Conservation (phyloP, 2,888 invertebrate genomes). For the Listrodromus nycthemerus region DNA sequence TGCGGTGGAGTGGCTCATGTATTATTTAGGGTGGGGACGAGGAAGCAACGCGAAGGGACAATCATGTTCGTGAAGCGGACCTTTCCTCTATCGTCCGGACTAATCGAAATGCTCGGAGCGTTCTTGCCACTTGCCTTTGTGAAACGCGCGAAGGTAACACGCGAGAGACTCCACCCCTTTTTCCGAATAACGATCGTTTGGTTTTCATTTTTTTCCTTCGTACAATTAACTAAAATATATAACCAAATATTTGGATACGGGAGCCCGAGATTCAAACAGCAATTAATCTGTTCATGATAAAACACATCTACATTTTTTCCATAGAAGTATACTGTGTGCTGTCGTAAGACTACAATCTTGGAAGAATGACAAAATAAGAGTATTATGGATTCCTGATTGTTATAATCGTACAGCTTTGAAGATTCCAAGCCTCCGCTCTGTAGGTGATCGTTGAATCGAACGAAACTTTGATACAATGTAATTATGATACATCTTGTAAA, state of each 20-base stretch:
- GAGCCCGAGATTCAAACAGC: not conserved
- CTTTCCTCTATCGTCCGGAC: no score
- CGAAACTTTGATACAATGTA: constrained; percentile 49
- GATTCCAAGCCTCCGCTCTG: constrained; percentile 17
- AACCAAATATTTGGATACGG: constrained; percentile 1
- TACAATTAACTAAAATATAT: constrained; percentile 28
- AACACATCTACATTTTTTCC: constrained; percentile 18
- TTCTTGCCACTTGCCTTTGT: no score
- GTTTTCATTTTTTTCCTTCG: constrained; percentile 15
- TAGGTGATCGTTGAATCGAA: not conserved
- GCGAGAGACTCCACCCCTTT: not conserved
- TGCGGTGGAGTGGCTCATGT: no score
- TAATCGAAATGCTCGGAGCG: no score
- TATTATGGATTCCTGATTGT: constrained; percentile 45
- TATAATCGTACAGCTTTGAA: constrained; percentile 25
- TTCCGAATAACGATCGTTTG: constrained; percentile 4
- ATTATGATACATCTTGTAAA: constrained; percentile 58
- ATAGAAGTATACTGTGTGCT: not conserved
- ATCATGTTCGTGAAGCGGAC: no score
- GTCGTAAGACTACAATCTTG: constrained; percentile 26
- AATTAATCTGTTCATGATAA: constrained; percentile 8
- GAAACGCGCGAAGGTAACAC: no score
- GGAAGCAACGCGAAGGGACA: no score
- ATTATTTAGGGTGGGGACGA: no score
- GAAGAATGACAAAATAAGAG: constrained; percentile 38